These are phyloP conservation scores for Dendrolimus kikuchii DNA, from an alignment of 1,140 invertebrate genomes.

Conservation along the genomic window DNA sequence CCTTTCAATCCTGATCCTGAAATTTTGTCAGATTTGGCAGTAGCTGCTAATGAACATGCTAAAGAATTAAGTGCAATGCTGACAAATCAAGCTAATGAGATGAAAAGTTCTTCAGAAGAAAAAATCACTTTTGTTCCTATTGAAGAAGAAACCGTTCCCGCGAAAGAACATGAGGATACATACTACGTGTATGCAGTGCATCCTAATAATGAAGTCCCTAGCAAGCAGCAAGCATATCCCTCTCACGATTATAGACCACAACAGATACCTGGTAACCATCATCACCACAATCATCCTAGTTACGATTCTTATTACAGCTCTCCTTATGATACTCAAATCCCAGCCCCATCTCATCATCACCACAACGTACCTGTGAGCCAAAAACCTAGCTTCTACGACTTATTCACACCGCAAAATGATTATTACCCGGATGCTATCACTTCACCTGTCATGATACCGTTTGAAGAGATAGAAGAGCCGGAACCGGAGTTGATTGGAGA, in stretches of 20 bases:
- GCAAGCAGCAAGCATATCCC: constrained; percentile 2
- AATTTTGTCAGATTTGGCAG: constrained; percentile 45
- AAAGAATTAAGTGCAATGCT: constrained; percentile 47
- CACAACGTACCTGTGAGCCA: constrained; percentile 25
- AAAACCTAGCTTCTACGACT: constrained; percentile 43
- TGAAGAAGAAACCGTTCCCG: constrained; percentile 7
- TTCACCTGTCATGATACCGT: constrained; percentile 27
- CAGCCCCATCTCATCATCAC: constrained; percentile 20
- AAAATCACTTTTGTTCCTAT: constrained; percentile 14
- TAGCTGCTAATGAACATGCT: constrained; percentile 48
- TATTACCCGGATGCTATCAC: constrained; percentile 38
- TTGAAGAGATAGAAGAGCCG: constrained; percentile 28
- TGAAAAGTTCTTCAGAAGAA: constrained; percentile 25
- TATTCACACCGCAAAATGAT: constrained; percentile 31
- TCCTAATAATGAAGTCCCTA: constrained; percentile 14
- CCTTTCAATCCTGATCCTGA: constrained; percentile 55
- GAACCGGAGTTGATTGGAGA: constrained; percentile 50
- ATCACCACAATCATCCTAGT: constrained; percentile 16
- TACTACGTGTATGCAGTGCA: constrained; percentile 18
- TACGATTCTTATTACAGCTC: constrained; percentile 27
- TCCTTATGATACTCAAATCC: constrained; percentile 39
- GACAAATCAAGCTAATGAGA: constrained; percentile 30
- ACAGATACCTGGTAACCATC: constrained; percentile 10
- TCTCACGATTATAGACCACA: constrained; percentile 14
- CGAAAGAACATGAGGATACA: constrained; percentile 7